Evolutionary conservation across 53 echinoderm and acorn worm genomes (phyloP).

Genomic region (Arbacia lixula): DNA sequence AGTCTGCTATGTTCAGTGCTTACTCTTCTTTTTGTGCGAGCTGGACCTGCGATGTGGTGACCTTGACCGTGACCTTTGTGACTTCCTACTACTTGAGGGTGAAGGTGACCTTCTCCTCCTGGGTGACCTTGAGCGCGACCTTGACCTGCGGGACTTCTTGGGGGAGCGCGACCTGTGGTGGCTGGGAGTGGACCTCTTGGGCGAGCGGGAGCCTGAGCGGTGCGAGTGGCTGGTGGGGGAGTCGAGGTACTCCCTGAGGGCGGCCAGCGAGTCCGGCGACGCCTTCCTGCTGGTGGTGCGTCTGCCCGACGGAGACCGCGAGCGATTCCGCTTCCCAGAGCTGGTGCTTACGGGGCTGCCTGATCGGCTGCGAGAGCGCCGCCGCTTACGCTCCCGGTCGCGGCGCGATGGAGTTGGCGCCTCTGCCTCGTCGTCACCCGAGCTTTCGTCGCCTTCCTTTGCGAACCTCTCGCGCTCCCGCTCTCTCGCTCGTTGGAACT

Average conservation of each 20-base stretch:
- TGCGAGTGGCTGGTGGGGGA: constrained; percentile 78
- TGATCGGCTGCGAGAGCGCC: constrained; percentile 79
- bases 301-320: constrained; percentile 67
- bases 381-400: constrained; percentile 50
- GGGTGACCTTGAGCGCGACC: constrained; percentile 70
- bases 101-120: constrained; percentile 77
- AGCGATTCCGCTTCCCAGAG: constrained; percentile 63
- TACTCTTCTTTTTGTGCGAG: constrained; percentile 77
- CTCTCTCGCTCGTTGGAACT: constrained; percentile 87
- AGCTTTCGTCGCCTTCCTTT: constrained; percentile 63
- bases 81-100: constrained; percentile 53
- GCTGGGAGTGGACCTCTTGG: constrained; percentile 60
- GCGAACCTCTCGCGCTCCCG: constrained; percentile 82
- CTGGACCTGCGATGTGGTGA: constrained; percentile 74
- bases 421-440: constrained; percentile 58
- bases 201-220: constrained; percentile 72
- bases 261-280: constrained; percentile 82
- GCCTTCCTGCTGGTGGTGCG: constrained; percentile 67
- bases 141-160: constrained; percentile 78
- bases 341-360: no score
- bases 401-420: constrained; percentile 17
- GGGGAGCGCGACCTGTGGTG: constrained; percentile 73
- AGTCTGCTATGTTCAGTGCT: constrained; percentile 52
- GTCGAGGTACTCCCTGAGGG: constrained; percentile 83
- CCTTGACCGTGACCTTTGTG: constrained; percentile 72